phyloP scores from a whole-genome alignment of 2,113 vertebrate species.

The Cottus gobio region DNA sequence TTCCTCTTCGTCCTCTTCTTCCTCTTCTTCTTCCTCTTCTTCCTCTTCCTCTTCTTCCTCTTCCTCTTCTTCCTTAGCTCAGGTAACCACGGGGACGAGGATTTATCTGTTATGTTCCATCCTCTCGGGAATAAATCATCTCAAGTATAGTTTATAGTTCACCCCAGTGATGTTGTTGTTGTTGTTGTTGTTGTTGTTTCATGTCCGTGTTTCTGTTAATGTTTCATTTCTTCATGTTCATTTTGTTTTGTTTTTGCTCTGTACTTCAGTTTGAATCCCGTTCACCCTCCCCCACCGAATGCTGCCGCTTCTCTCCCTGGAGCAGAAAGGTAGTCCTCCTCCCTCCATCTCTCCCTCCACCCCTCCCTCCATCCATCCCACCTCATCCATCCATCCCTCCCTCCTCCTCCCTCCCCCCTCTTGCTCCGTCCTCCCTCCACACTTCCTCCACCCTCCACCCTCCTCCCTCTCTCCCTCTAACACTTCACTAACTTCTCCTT shows the following conservation, averaged over 20 bases:
- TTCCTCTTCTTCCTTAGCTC: too few relatives aligned
- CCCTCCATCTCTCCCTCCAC: neutral
- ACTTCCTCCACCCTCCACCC: too few relatives aligned
- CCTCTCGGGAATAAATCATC: too few relatives aligned
- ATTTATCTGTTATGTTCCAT: too few relatives aligned
- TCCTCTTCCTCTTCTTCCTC: too few relatives aligned
- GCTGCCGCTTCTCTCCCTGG: slow-evolving; percentile 97
- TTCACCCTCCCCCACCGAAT: slow-evolving; percentile 94
- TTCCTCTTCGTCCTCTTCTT: too few relatives aligned
- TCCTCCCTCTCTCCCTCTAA: slow-evolving; percentile 17
- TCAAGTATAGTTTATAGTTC: too few relatives aligned
- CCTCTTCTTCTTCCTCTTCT: too few relatives aligned
- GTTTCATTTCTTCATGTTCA: slow-evolving; percentile 53
- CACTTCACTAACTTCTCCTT: slow-evolving; percentile 34
- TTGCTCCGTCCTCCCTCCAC: too few relatives aligned
- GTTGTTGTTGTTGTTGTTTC: slow-evolving; percentile 28
- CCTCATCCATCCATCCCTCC: too few relatives aligned
- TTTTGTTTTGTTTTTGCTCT: slow-evolving; percentile 72
- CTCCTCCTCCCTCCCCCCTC: neutral
- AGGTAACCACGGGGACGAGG: too few relatives aligned
- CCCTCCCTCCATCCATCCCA: neutral
- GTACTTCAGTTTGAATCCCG: slow-evolving; percentile 94
- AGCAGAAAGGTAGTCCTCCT: slow-evolving; percentile 95
- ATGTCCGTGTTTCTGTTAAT: slow-evolving; percentile 41
- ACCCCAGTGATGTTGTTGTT: neutral